Percentiles rank a stretch among this genome's conserved stretches.
These are phyloP conservation scores for Incurvaria masculella DNA, from an alignment of 2,888 invertebrate genomes.

Conservation along the genomic window DNA sequence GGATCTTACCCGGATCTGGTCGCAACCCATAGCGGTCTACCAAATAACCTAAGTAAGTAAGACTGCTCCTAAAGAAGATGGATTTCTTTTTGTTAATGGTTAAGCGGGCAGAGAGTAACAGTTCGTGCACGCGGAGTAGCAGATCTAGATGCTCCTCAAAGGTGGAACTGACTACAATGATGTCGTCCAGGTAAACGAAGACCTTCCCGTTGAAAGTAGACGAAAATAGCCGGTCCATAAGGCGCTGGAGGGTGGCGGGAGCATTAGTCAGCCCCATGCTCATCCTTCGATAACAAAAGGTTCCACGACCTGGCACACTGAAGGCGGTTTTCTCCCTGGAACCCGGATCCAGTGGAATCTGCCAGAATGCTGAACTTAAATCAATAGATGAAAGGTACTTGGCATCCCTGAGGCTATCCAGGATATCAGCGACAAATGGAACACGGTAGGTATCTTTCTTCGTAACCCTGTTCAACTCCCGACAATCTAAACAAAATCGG, in stretches of 20 bases:
- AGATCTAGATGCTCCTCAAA: conserved; percentile 14
- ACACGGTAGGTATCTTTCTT: conserved; percentile 13
- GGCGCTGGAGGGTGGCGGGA: conserved; percentile 19
- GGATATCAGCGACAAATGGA: conserved; percentile 18
- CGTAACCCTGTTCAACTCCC: no score
- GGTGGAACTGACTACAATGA: conserved; percentile 11
- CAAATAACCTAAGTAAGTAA: conserved; percentile 9
- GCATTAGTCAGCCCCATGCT: conserved; percentile 16
- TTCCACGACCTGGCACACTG: conserved; percentile 15
- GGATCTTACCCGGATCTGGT: conserved; percentile 17
- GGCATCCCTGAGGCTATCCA: conserved; percentile 20
- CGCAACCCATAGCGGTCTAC: conserved; percentile 17
- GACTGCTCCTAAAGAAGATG: conserved; percentile 3
- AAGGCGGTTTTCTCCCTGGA: conserved; percentile 11
- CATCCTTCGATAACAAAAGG: conserved; percentile 11
- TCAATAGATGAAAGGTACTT: conserved; percentile 17
- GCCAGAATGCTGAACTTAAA: conserved; percentile 13
- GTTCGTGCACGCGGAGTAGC: background rate
- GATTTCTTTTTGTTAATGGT: conserved; percentile 16
- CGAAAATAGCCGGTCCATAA: conserved; percentile 15
- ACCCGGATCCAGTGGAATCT: conserved; percentile 3
- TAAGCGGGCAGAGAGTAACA: conserved; percentile 11
- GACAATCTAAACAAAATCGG: background rate
- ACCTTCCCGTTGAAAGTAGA: conserved; percentile 15
- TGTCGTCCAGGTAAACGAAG: conserved; percentile 17